Evolutionary conservation across 2,888 invertebrate species (phyloP).

Genomic region (Xestobium rufovillosum): DNA sequence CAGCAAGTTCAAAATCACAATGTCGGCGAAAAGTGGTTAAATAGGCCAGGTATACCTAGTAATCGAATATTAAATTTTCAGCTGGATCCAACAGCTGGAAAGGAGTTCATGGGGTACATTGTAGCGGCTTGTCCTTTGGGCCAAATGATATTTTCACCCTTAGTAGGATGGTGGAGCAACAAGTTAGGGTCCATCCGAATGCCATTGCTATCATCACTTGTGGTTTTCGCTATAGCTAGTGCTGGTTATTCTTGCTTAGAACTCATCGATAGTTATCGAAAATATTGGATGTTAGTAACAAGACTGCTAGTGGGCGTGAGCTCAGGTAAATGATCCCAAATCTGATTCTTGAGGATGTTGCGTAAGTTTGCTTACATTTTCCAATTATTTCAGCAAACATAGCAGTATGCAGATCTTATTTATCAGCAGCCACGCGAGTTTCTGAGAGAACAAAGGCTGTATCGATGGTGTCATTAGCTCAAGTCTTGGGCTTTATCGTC

Average conservation of each 20-base stretch:
- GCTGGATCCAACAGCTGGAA: constrained; percentile 72
- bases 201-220: constrained; percentile 63
- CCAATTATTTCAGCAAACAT: constrained; percentile 65
- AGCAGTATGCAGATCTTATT: constrained; percentile 75
- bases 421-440: constrained; percentile 75
- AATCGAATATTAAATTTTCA: too few relatives aligned
- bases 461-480: constrained; percentile 75
- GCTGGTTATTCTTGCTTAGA: constrained; percentile 69
- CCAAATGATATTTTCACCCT: constrained; percentile 78
- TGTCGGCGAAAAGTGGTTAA: too few relatives aligned
- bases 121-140: constrained; percentile 83
- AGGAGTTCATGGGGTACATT: constrained; percentile 75
- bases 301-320: constrained; percentile 77
- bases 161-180: constrained; percentile 81
- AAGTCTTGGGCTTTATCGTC: constrained; percentile 79
- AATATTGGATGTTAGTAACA: constrained; percentile 68
- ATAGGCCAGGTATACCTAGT: too few relatives aligned
- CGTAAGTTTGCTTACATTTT: too few relatives aligned
- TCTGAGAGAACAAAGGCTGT: constrained; percentile 76
- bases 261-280: constrained; percentile 53
- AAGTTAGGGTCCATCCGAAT: constrained; percentile 61
- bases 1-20: too few relatives aligned
- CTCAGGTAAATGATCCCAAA: constrained; percentile 51
- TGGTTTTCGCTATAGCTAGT: constrained; percentile 66
- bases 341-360: too few relatives aligned